Evolutionary conservation across 2,888 invertebrate genomes (phyloP).

Genomic region (Andrena praecox): DNA sequence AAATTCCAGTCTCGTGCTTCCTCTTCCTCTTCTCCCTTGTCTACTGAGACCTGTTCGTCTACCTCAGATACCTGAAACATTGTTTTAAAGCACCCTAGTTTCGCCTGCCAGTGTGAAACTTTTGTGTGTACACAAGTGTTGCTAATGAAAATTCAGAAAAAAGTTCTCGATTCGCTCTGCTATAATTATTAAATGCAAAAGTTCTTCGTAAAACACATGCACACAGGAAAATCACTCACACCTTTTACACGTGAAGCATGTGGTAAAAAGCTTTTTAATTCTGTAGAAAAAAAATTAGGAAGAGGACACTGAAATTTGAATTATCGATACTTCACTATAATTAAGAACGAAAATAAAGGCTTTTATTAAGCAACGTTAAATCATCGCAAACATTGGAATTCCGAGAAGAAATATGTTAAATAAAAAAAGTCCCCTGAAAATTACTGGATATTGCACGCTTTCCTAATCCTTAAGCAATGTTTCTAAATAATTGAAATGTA

Average conservation of each 20-base stretch:
- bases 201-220: background rate
- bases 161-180: background rate
- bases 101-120: background rate
- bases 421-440: too few species aligned
- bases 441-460: too few species aligned
- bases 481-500: background rate
- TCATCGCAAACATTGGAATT: background rate
- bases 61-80: conserved; percentile 35
- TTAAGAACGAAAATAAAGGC: too few species aligned
- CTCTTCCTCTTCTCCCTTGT: conserved; percentile 41
- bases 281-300: too few species aligned
- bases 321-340: too few species aligned
- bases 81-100: conserved; percentile 19
- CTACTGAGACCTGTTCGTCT: conserved; percentile 30
- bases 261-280: too few species aligned
- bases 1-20: conserved; percentile 62
- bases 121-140: background rate
- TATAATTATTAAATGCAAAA: background rate
- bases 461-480: background rate
- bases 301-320: too few species aligned
- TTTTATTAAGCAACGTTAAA: too few species aligned
- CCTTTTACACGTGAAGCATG: too few species aligned
- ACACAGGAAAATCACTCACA: too few species aligned
- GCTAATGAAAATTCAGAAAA: background rate
- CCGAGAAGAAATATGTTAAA: background rate